phyloP scores from a whole-genome alignment of 2,888 invertebrate species.

The Drosophila borborema region DNA sequence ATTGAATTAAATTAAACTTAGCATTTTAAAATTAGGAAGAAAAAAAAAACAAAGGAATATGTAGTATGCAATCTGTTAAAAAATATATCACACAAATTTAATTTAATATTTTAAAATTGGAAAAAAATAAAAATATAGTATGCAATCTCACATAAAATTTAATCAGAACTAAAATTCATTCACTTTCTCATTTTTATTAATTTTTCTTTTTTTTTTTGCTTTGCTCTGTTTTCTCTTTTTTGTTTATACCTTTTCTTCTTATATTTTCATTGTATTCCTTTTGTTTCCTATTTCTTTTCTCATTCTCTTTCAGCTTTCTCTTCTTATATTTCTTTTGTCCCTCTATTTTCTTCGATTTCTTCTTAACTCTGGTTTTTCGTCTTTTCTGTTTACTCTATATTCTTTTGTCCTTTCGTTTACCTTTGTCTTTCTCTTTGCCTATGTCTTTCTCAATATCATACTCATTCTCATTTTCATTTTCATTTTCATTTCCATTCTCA shows the following conservation, averaged over 20 bases:
- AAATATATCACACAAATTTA: neutral
- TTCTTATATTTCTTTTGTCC: too few species aligned
- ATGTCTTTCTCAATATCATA: neutral
- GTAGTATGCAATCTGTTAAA: neutral
- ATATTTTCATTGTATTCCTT: too few species aligned
- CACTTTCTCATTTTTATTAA: neutral
- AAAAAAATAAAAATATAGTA: neutral
- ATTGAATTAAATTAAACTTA: neutral
- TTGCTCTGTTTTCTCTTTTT: too few species aligned
- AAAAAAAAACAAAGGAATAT: neutral
- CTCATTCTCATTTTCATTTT: neutral
- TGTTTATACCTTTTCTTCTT: too few species aligned
- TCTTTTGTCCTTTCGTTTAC: too few species aligned
- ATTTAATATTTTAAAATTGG: neutral
- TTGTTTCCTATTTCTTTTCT: too few species aligned
- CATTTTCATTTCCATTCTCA: neutral
- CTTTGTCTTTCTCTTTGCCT: neutral
- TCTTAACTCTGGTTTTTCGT: too few species aligned
- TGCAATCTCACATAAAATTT: too few species aligned
- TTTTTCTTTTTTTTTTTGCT: neutral
- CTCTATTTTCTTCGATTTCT: too few species aligned
- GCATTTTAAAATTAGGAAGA: too few species aligned
- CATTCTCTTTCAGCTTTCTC: too few species aligned
- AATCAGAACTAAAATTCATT: neutral
- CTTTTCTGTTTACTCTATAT: too few species aligned